These are phyloP conservation scores for Eira barbara DNA, from an alignment of 2,113 vertebrate genomes.

Conservation along the genomic window DNA sequence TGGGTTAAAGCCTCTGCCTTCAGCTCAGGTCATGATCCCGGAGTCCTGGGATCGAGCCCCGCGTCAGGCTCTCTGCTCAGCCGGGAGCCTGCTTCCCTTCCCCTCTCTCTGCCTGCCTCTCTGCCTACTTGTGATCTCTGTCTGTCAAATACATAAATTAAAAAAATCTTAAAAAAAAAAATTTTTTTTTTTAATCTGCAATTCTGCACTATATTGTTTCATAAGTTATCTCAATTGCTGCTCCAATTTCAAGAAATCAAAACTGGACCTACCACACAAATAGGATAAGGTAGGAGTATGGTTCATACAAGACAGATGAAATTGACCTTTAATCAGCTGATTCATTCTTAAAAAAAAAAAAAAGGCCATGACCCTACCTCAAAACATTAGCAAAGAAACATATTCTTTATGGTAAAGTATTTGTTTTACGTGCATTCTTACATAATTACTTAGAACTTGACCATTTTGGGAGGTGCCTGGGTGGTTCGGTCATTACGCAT, in stretches of 20 bases:
- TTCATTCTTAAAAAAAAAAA: not conserved
- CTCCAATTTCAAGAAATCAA: constrained; percentile 35
- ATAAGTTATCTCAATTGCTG: not conserved
- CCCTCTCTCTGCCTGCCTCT: too few relatives aligned
- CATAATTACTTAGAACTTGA: not conserved
- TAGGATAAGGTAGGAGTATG: not conserved
- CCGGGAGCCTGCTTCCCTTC: too few relatives aligned
- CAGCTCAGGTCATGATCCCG: too few relatives aligned
- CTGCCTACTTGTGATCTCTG: too few relatives aligned
- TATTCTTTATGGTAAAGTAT: constrained; percentile 1
- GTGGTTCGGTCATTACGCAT: too few relatives aligned
- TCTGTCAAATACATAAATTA: too few relatives aligned
- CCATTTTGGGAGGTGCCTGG: not conserved
- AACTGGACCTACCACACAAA: constrained; percentile 11
- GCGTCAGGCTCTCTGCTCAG: too few relatives aligned
- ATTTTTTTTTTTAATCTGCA: not conserved
- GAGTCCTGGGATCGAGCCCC: too few relatives aligned
- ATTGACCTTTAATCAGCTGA: not conserved
- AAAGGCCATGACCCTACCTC: not conserved
- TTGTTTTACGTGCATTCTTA: not conserved
- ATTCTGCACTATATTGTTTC: constrained; percentile 1
- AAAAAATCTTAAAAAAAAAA: not conserved
- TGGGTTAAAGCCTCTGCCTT: too few relatives aligned
- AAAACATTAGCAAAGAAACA: constrained; percentile 14
- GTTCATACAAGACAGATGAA: not conserved